Conservation (phyloP, 2,113 vertebrate genomes). For the Pteropus alecto region DNA sequence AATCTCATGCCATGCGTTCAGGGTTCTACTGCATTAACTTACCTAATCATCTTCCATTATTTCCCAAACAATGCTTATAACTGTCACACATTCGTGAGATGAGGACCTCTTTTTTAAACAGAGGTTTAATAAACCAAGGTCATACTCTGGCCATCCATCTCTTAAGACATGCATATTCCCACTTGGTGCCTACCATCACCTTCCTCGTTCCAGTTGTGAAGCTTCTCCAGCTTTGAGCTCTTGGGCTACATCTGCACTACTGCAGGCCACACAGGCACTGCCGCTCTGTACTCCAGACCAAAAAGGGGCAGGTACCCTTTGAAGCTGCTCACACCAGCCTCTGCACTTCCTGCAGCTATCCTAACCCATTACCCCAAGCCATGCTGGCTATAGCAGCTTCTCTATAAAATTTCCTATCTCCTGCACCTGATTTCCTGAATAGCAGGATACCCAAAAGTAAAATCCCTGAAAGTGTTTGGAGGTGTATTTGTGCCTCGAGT, state of each 20-base stretch:
- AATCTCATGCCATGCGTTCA: background rate
- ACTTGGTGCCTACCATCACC: background rate
- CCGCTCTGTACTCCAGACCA: background rate
- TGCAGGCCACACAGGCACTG: background rate
- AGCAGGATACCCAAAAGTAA: background rate
- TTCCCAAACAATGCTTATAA: background rate
- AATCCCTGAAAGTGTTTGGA: background rate
- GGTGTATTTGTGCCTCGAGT: background rate
- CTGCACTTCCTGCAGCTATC: background rate
- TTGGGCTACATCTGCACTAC: background rate
- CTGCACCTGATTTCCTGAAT: background rate
- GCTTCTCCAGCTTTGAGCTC: background rate
- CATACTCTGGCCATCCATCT: background rate
- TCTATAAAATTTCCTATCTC: background rate
- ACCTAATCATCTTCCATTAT: slow-evolving; percentile 1
- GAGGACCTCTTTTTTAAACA: background rate
- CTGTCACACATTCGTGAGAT: background rate
- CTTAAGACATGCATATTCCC: background rate
- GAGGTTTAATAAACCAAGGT: slow-evolving; percentile 16
- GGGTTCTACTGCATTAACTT: background rate
- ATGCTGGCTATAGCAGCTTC: background rate
- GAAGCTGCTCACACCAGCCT: background rate
- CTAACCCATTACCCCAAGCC: background rate
- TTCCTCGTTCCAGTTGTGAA: background rate
- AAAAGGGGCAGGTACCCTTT: too few relatives aligned